Evolutionary conservation across 2,113 vertebrate species (phyloP), one percentile per base, ranked within the genome.

Genomic region (Echinops telfairi): DNA sequence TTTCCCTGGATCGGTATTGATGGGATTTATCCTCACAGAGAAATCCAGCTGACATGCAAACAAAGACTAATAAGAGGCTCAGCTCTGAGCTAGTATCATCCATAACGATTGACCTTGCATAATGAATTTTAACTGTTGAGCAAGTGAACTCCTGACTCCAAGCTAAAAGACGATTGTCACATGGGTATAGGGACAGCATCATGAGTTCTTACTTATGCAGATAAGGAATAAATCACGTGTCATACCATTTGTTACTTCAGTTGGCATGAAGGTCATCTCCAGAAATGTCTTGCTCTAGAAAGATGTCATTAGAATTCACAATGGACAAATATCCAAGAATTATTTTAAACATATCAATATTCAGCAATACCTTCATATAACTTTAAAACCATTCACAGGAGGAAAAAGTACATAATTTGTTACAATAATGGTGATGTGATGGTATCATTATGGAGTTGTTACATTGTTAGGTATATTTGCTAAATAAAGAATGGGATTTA

Each of bases 31-130:
- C 60, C 88, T 97, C 95, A 97, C 96, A 97, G 93, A 95, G 96
- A 96, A 98, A 97, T 84, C 7, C 64, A 97, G 94, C 96, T 98
- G 97, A 98, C 95, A 97, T 92, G 96, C 95, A 98, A 97, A 97
- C 96, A 97, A 97, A 97, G 96, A 90, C 86, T 82, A 93, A 38
- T 82, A 97, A 94, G 43, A 90, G 77, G 94, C 95, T 97, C 89
- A 96, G 90, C 96, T 97, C 93, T 90, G 88, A 97, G 93, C 89
- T 88, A 97, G 58, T 62, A 64, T 93, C 95, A 96, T 98, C 92
- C 96, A 96, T 97, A 97, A 97, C 96, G 95, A 93, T 92, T 98
- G 97, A 97, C 97, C 97, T 98, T 98, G 98, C 97, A 89, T 89
- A 95, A 84, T 94, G 97, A 98, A 98, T 98, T 98, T 97, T 95